Percentiles rank a stretch among this genome's conserved stretches.
Conservation (phyloP, 1,140 invertebrate species). For the Drosophila rufa region DNA sequence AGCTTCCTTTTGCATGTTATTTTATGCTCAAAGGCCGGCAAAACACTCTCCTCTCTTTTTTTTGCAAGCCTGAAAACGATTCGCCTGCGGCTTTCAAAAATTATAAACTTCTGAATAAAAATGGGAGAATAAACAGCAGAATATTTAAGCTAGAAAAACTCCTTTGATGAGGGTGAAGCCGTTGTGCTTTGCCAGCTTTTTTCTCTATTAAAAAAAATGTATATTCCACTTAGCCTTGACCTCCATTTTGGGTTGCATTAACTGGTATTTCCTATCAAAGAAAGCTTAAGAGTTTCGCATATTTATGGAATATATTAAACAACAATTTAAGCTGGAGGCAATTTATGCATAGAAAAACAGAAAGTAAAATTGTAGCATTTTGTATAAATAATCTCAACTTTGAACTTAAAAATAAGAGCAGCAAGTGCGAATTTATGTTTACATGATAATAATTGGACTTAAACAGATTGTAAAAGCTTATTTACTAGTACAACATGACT, state of each 20-base stretch:
- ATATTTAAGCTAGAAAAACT: conserved; percentile 4
- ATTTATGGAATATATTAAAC: conserved; percentile 6
- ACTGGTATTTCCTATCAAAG: neutral
- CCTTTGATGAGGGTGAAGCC: neutral
- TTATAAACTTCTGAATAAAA: conserved; percentile 9
- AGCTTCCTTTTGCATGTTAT: conserved; percentile 55
- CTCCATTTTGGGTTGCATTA: neutral
- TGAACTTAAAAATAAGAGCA: neutral
- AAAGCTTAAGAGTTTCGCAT: neutral
- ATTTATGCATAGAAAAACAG: neutral
- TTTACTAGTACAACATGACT: neutral
- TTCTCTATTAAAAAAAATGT: conserved; percentile 2
- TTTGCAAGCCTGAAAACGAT: conserved; percentile 46
- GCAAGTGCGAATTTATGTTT: neutral
- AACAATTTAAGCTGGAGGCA: neutral
- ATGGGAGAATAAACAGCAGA: neutral
- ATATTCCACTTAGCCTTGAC: conserved; percentile 8
- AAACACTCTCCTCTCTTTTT: conserved; percentile 34
- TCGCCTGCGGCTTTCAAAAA: conserved; percentile 32
- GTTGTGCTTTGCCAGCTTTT: neutral
- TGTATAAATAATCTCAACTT: neutral
- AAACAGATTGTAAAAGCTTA: too few relatives aligned
- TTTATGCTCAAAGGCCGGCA: conserved; percentile 59
- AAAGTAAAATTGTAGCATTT: neutral
- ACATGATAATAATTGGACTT: neutral